Base-by-base conservation (phyloP, 2,797 vertebrate species). In the Protosalanx chinensis region DNA sequence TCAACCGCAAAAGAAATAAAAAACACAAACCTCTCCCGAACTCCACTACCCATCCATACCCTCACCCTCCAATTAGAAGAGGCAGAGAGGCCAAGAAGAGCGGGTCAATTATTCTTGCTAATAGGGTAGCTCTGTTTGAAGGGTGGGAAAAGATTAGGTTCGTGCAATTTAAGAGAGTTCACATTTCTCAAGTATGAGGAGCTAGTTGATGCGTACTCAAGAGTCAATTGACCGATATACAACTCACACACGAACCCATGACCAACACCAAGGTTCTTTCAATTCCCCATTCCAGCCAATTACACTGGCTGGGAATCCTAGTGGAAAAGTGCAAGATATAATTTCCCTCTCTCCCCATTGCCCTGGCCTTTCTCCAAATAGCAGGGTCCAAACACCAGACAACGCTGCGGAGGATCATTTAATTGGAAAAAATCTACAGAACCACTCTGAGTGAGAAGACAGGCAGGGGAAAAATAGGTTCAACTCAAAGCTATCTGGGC, bases 401-500 rank as follows among this genome's bases (percentile, higher is more conserved):
- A 78, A 74, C 74, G 67, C 70, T 23, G 63, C 57, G 70, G 67
- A 72, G 82, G 85, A 84, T 81, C 57, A 72, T 70, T 74, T 75
- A 83, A 88, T 83, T 78, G 66, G 81, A 77, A 75, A 73, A 79
- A 74, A n/a, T 82, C 79, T 78, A 75, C 72, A 79, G 77, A 57
- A 57, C 5, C 51, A 68, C 72, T 56, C 51, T 60, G 72, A 79
- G 77, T 67, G 68, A 74, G 69, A 68, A 79, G 71, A 69, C 79
- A 23, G 58, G 18, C 63, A 37, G 74, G 46, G 62, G 35, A 73
- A 49, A 83, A 81, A 75, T 71, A 77, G 76, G 74, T 85, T 85
- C 65, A 82, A 86, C 74, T 86, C 78, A 33, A 64, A 82, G 76
- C 79, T 84, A 86, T 88, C 83, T 85, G 68, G 15, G 73, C 79